Base-by-base conservation (phyloP, 2,888 invertebrate genomes). In the Mythimna pallens region DNA sequence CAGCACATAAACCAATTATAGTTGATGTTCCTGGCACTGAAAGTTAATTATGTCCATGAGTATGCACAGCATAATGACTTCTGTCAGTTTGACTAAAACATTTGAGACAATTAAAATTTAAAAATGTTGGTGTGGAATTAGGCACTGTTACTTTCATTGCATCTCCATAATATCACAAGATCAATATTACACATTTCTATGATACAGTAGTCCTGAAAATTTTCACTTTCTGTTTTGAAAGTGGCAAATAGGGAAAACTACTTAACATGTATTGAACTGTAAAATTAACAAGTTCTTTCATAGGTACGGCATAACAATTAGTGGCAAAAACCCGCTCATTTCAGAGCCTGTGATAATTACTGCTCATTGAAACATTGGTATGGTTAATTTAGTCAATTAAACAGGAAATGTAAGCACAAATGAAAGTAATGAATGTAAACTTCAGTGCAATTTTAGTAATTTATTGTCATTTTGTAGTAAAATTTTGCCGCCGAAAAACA, bases 401-500 rank as follows among this genome's bases (percentile, higher is more conserved):
- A n/a, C 40, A 36, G 20, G 17, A 17, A 36, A 9, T 30, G 20
- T 12, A 30, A 0, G 43, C 10, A 14, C 3, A 25, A 50, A 7
- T 8, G 43, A 55, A n/a, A 36, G 25, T 30, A 36, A 34, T 17
- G 12, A 6, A 22, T 17, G 7, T 5, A 20, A 7, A 14, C 20
- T 12, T 25, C 2, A 34, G 17, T 34, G 17, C 3, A 47, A 0
- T 52, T 43, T 12, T 22, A 14, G 9, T 54, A 54, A 34, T 66
- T 36, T 2, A 34, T 34, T 34, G n/a, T 30, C 5, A 65, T 55
- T 25, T 66, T n/a, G n/a, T 30, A 54, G 52, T 40, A 36, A 14
- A 34, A 55, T 61, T 74, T 70, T 82, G 63, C 69, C 82, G 72
- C 82, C 68, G 47, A 70, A 67, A 70, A 47, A 58, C 30, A 50